phyloP scores from a whole-genome alignment of 2,797 vertebrate species.

The Sebastes matsubarae region DNA sequence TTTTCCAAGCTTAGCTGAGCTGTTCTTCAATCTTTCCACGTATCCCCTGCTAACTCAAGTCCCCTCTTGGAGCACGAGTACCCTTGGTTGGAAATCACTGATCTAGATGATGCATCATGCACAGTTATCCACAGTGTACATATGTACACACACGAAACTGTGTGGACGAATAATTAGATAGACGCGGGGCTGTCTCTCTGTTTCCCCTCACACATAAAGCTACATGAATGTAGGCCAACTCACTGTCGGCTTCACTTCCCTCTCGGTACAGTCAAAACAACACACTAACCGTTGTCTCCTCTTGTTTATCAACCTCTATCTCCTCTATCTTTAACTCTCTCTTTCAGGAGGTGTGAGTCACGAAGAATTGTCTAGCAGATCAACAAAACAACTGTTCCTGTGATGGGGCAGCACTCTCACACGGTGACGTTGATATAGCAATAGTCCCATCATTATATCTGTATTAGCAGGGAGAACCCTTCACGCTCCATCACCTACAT shows the following conservation, averaged over 20 bases:
- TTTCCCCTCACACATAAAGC: constrained; percentile 23
- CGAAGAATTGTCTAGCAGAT: constrained; percentile 30
- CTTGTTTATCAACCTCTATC: constrained; percentile 54
- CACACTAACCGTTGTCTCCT: constrained; percentile 44
- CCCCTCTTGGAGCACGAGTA: background rate
- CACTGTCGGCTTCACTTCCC: constrained; percentile 52
- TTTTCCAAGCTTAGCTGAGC: background rate
- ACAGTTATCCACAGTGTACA: background rate
- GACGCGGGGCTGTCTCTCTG: constrained; percentile 34
- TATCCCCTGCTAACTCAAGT: background rate
- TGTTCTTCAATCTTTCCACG: too few species aligned
- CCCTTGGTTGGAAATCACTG: background rate
- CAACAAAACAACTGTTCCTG: constrained; percentile 26
- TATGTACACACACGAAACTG: constrained; percentile 10
- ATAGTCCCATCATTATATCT: constrained; percentile 75
- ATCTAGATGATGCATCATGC: constrained; percentile 6
- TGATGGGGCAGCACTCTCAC: constrained; percentile 9
- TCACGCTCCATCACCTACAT: constrained; percentile 77
- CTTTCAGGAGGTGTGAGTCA: constrained; percentile 64
- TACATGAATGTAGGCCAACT: constrained; percentile 64
- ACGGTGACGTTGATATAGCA: constrained; percentile 17
- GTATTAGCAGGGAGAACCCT: constrained; percentile 62
- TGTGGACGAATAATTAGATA: constrained; percentile 42
- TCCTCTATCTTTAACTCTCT: constrained; percentile 52
- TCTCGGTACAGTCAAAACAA: constrained; percentile 58